phyloP scores from a whole-genome alignment of 2,797 vertebrate species.

The Gallirallus australis region DNA sequence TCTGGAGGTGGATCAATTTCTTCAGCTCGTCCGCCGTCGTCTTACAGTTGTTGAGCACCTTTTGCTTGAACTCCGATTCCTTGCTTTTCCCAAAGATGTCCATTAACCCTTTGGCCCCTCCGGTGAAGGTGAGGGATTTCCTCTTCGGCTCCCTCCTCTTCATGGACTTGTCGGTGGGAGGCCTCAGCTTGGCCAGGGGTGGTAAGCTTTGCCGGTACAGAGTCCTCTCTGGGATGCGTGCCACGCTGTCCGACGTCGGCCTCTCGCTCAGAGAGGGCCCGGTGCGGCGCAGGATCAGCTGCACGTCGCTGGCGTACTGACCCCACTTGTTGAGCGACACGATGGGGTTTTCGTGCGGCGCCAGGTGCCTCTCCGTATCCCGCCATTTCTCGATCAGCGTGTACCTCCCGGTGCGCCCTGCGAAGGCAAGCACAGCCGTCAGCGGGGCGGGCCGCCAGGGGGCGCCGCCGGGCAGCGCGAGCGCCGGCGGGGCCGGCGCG shows the following conservation, averaged over 20 bases:
- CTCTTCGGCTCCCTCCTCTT: slow-evolving; percentile 92
- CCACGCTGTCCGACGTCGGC: slow-evolving; percentile 90
- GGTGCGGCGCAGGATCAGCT: slow-evolving; percentile 93
- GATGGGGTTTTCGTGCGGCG: slow-evolving; percentile 94
- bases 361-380: slow-evolving; percentile 92
- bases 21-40: slow-evolving; percentile 88
- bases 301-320: slow-evolving; percentile 96
- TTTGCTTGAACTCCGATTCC: slow-evolving; percentile 87
- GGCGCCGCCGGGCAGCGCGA: background rate
- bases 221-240: slow-evolving; percentile 90
- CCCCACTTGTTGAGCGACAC: slow-evolving; percentile 98
- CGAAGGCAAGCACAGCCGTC: background rate
- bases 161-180: slow-evolving; percentile 88
- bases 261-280: slow-evolving; percentile 94
- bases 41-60: slow-evolving; percentile 84
- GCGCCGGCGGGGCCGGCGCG: background rate
- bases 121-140: slow-evolving; percentile 96
- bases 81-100: slow-evolving; percentile 91
- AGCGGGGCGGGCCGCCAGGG: background rate
- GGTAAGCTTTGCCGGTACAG: slow-evolving; percentile 94
- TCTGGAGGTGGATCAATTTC: slow-evolving; percentile 90
- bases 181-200: slow-evolving; percentile 92
- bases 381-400: slow-evolving; percentile 98
- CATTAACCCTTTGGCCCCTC: slow-evolving; percentile 91
- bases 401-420: slow-evolving; percentile 96